A percentile compares a stretch with the other conserved stretches of the same genome.
phyloP scores from a whole-genome alignment of 1,140 invertebrate species.

The Pseudoatta argentina region DNA sequence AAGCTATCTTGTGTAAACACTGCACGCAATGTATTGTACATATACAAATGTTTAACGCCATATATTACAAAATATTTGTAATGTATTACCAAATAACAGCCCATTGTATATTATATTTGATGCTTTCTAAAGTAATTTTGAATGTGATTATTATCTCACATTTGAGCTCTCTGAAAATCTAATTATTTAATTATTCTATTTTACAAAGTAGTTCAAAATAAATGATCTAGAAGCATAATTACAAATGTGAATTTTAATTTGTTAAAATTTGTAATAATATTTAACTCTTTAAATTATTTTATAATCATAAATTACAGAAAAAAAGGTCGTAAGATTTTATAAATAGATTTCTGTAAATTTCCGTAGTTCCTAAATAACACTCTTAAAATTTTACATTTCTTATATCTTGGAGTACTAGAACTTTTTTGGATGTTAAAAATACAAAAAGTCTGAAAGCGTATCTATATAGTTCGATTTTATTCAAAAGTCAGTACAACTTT shows the following conservation, averaged over 20 bases:
- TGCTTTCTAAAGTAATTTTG: not conserved
- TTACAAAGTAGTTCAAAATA: too few relatives aligned
- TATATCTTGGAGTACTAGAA: not conserved
- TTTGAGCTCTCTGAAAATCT: not conserved
- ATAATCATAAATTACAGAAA: not conserved
- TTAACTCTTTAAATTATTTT: too few relatives aligned
- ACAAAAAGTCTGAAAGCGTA: slow-evolving; percentile 3
- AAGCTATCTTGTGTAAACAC: not conserved
- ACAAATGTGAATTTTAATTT: too few relatives aligned
- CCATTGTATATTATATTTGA: not conserved
- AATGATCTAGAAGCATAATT: too few relatives aligned
- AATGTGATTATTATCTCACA: not conserved
- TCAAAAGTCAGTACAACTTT: slow-evolving; percentile 29
- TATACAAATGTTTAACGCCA: not conserved
- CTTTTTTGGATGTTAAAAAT: slow-evolving; percentile 10
- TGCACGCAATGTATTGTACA: too few relatives aligned
- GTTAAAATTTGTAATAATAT: too few relatives aligned
- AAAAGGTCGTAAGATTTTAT: not conserved
- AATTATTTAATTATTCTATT: too few relatives aligned
- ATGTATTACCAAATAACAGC: not conserved
- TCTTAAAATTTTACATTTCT: not conserved
- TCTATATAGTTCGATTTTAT: not conserved
- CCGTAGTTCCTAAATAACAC: not conserved
- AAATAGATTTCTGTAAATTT: not conserved
- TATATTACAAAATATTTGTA: not conserved